Evolutionary conservation across 2,888 invertebrate species (phyloP).

Genomic region (Anthophora plumipes): DNA sequence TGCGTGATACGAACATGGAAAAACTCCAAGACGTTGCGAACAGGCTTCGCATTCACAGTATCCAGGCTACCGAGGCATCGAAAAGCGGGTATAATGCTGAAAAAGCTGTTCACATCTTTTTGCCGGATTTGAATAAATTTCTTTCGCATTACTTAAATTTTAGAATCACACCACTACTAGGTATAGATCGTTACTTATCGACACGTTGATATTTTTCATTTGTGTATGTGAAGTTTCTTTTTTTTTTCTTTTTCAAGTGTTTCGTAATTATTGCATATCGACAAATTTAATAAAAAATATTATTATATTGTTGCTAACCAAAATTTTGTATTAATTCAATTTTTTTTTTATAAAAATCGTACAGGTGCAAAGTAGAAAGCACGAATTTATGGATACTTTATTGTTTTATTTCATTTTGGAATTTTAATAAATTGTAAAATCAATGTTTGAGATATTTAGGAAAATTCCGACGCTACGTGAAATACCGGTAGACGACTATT

Average conservation of each 20-base stretch:
- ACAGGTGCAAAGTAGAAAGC: neutral
- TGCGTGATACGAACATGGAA: conserved; percentile 76
- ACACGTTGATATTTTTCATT: neutral
- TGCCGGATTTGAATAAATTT: neutral
- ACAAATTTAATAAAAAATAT: neutral
- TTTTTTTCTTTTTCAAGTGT: neutral
- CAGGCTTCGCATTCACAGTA: conserved; percentile 87
- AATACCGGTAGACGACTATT: neutral
- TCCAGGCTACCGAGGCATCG: conserved; percentile 88
- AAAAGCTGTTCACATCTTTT: neutral
- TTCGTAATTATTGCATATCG: too few species aligned
- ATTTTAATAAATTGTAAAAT: neutral
- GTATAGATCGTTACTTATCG: neutral
- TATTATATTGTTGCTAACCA: neutral
- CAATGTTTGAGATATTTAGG: conserved; percentile 1
- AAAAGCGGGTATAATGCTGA: conserved; percentile 87
- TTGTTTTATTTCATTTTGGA: neutral
- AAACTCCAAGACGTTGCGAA: conserved; percentile 87
- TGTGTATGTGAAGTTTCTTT: neutral
- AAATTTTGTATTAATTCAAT: neutral
- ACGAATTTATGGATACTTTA: neutral
- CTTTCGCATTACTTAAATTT: neutral
- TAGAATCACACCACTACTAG: neutral
- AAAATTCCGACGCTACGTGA: too few species aligned
- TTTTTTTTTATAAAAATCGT: neutral